Evolutionary conservation across 2,797 vertebrate species (phyloP).

Genomic region (Labroides dimidiatus): DNA sequence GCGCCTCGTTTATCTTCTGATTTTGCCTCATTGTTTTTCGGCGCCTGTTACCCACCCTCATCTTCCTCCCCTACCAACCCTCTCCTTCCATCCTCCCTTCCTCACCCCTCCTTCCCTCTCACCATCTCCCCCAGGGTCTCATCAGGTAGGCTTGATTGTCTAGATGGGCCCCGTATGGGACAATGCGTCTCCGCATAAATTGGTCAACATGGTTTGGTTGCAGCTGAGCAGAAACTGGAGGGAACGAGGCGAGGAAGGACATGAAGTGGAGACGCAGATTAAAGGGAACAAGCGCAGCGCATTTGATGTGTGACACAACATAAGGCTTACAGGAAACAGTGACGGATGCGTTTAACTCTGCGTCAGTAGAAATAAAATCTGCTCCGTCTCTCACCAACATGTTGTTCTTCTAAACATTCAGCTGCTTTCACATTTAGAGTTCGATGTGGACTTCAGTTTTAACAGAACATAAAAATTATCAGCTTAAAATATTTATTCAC

Average conservation of each 20-base stretch:
- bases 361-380: constrained; percentile 65
- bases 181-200: constrained; percentile 66
- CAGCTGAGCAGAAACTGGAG: constrained; percentile 54
- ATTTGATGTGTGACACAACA: constrained; percentile 46
- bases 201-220: constrained; percentile 58
- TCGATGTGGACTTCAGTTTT: neutral
- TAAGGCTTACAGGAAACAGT: constrained; percentile 60
- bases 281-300: constrained; percentile 45
- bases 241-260: constrained; percentile 54
- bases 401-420: constrained; percentile 41
- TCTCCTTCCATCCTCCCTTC: constrained; percentile 33
- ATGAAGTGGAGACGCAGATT: constrained; percentile 51
- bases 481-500: neutral
- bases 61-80: constrained; percentile 45
- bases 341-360: constrained; percentile 56
- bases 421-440: constrained; percentile 25
- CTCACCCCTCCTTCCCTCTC: constrained; percentile 33
- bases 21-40: constrained; percentile 85
- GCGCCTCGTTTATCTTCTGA: constrained; percentile 86
- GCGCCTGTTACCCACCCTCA: constrained; percentile 65
- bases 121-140: constrained; percentile 70
- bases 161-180: constrained; percentile 67
- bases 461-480: constrained; percentile 30
- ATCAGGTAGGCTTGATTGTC: constrained; percentile 77
- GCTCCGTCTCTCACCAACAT: constrained; percentile 41